Base-by-base conservation (phyloP, 30 jellyfish, hydroid and myxozoan species). In the Chrysaora quinquecirrha region DNA sequence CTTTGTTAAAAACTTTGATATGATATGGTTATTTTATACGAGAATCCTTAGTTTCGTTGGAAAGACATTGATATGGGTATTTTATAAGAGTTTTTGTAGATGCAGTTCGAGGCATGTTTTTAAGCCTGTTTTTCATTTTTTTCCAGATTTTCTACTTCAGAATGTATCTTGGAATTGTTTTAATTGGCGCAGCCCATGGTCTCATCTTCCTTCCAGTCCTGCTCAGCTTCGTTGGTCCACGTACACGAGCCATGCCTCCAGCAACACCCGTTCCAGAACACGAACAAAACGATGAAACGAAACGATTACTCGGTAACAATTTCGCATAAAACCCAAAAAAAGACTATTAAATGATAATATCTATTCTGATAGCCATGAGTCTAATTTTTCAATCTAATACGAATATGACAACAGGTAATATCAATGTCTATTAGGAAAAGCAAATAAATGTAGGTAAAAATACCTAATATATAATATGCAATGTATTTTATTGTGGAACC, bases 191-290 rank as follows among this genome's bases (percentile, higher is more conserved):
- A 18, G 20, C 66, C 29, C 99, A 94, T 58, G 99, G 99, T 24
- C 95, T 94, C 29, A 71, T 94, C 1, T 88, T 89, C 56, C 81
- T 94, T 23, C 99, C 99, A 7, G 97, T 88, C 18, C 73, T 95
- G 35, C 89, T 95, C 35, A 89, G 98, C 62, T 95, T 83, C 58
- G 83, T 89, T 34, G 99, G 99, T 2, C 99, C 99, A 7, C 49
- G 76, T 30, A 68, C 93, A 20, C 87, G 98, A 19, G 93, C 88
- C 1, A 20, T 81, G 54, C 86, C 82, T 18, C 52, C 86, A 1
- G 67, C 82, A 2, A 64, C 82, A 2, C 87, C 87, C 1, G 85
- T 73, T 2, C 85, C 85, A 2, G 79, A 56, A 60, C 71, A 60
- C 28, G 79, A 77, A 70, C 63, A 79, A 24, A 65, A 32, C 14